These are phyloP conservation scores for Tachysurus vachellii DNA, from an alignment of 2,113 vertebrate species.

Conservation along the genomic window DNA sequence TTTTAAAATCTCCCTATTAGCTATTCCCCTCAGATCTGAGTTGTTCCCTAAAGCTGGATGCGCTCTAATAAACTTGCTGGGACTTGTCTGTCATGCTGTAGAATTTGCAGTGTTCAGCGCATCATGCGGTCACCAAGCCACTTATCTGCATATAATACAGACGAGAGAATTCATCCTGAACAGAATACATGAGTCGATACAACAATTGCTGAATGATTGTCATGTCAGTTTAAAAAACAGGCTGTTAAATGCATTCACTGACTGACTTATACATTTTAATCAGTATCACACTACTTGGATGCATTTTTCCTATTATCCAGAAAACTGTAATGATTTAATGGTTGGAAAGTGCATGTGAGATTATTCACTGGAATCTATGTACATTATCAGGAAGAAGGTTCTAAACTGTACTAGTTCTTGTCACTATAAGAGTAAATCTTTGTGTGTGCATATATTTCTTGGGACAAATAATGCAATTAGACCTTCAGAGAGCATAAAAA, in stretches of 20 bases:
- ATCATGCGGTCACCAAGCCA: constrained; percentile 31
- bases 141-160: constrained; percentile 23
- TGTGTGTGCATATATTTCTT: not conserved
- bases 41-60: constrained; percentile 39
- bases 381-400: not conserved
- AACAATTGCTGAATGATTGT: constrained; percentile 2
- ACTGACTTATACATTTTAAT: constrained; percentile 10
- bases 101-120: constrained; percentile 28
- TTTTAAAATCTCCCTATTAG: constrained; percentile 25
- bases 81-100: constrained; percentile 23
- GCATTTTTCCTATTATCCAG: not conserved
- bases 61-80: constrained; percentile 42
- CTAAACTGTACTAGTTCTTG: not conserved
- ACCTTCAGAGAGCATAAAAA: not conserved
- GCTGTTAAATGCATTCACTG: not conserved
- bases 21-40: constrained; percentile 32
- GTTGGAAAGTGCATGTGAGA: not conserved
- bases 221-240: constrained; percentile 23
- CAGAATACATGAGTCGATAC: constrained; percentile 6
- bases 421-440: not conserved
- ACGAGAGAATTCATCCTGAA: constrained; percentile 32
- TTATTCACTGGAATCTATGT: not conserved
- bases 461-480: not conserved
- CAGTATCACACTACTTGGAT: not conserved
- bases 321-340: not conserved